Percentiles rank a stretch among this genome's conserved stretches.
These are phyloP conservation scores for Drosophila niveifrons DNA, from an alignment of 2,888 invertebrate genomes.

Conservation along the genomic window DNA sequence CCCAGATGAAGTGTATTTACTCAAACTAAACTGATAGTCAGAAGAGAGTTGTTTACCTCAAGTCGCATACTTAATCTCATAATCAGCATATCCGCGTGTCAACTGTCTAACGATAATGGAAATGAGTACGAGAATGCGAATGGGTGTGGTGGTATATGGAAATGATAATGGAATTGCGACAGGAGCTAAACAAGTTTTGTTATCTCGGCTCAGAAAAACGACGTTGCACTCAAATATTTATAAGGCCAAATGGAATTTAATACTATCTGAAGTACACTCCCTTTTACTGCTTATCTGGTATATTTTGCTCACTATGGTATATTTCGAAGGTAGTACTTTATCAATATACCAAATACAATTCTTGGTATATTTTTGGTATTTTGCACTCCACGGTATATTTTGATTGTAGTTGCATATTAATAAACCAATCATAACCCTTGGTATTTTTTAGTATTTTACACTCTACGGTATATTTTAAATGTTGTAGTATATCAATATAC, in stretches of 20 bases:
- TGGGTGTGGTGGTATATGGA: constrained; percentile 4
- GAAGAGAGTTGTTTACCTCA: not conserved
- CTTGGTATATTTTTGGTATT: no score
- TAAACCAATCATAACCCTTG: no score
- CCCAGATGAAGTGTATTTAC: no score
- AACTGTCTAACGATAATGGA: constrained; percentile 8
- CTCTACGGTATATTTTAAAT: no score
- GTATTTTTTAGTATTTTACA: no score
- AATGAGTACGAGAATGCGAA: constrained; percentile 5
- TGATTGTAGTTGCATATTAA: no score
- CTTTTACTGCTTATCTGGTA: not conserved
- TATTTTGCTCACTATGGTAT: no score
- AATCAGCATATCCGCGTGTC: not conserved
- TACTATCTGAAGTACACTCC: not conserved
- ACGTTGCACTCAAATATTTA: constrained; percentile 38
- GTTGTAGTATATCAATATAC: no score
- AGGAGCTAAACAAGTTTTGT: constrained; percentile 45
- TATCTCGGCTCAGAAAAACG: constrained; percentile 9
- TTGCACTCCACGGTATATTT: no score
- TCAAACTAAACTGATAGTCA: no score
- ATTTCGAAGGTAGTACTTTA: no score
- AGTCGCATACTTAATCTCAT: not conserved
- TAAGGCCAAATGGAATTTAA: constrained; percentile 33
- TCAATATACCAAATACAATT: no score
- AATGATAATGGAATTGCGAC: constrained; percentile 48